Percentiles rank a stretch among this genome's conserved stretches.
Evolutionary conservation across 2,888 invertebrate species (phyloP).

Genomic region (Orthonevra nobilis): DNA sequence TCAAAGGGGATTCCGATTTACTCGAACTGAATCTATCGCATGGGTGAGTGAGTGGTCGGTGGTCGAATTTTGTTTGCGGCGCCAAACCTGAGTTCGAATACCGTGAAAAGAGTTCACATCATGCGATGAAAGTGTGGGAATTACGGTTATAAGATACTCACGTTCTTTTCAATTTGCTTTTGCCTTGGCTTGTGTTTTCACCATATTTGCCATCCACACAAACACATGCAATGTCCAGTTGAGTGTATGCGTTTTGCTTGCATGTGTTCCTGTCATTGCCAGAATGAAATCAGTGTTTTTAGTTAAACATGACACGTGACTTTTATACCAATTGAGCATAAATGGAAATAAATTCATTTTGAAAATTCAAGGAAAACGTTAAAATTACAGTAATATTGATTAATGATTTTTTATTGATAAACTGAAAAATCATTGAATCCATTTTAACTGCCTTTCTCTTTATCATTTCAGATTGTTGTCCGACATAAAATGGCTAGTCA

Average conservation of each 20-base stretch:
- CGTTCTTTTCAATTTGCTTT: conserved; percentile 27
- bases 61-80: conserved; percentile 9
- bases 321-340: conserved; percentile 53
- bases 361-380: too few relatives aligned
- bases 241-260: neutral
- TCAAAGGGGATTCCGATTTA: conserved; percentile 10
- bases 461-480: conserved; percentile 25
- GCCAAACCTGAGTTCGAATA: conserved; percentile 36
- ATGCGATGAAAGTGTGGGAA: conserved; percentile 66
- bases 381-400: too few relatives aligned
- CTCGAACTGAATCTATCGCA: conserved; percentile 35
- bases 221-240: neutral
- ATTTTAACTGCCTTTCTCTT: neutral
- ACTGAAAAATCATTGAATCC: too few relatives aligned
- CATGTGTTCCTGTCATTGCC: conserved; percentile 30
- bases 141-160: conserved; percentile 49
- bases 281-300: conserved; percentile 29
- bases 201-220: conserved; percentile 11
- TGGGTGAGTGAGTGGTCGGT: too few relatives aligned
- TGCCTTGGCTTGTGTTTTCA: conserved; percentile 30
- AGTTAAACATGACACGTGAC: conserved; percentile 39
- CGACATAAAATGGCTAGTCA: conserved; percentile 30
- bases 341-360: neutral
- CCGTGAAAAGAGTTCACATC: conserved; percentile 67
- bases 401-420: too few relatives aligned